Evolutionary conservation across 2,888 invertebrate genomes (phyloP).

Genomic region (Ganaspis brasiliensis): DNA sequence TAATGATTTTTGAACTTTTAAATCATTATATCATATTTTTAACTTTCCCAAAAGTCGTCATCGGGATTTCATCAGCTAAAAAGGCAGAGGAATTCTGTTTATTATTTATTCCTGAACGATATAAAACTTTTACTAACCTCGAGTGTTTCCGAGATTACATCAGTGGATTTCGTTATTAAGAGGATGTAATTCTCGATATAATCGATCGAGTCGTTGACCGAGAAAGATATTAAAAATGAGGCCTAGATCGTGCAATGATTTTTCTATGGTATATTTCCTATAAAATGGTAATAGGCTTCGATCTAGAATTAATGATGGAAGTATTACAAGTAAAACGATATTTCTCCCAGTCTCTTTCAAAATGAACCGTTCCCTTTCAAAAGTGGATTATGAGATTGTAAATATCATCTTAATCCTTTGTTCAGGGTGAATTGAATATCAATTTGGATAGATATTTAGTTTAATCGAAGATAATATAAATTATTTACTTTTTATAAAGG

Average conservation of each 20-base stretch:
- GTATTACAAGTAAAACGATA: neutral
- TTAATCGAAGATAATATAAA: no score
- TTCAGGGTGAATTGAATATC: no score
- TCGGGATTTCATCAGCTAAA: neutral
- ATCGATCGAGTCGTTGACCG: conserved; percentile 1
- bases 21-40: conserved; percentile 20
- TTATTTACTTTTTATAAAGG: no score
- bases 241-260: neutral
- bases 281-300: neutral
- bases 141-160: conserved; percentile 19
- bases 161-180: neutral
- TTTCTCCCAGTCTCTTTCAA: conserved; percentile 35
- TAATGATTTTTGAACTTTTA: neutral
- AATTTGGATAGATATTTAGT: no score
- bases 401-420: neutral
- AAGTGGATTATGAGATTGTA: conserved; percentile 16
- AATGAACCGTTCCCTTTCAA: conserved; percentile 47
- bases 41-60: conserved; percentile 40
- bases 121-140: conserved; percentile 8
- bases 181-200: neutral
- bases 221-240: conserved; percentile 13
- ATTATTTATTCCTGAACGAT: conserved; percentile 15
- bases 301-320: neutral
- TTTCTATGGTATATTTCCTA: neutral
- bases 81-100: neutral